Base-by-base conservation (phyloP, 53 echinoderm and acorn worm genomes). In the Zoroaster sp. region DNA sequence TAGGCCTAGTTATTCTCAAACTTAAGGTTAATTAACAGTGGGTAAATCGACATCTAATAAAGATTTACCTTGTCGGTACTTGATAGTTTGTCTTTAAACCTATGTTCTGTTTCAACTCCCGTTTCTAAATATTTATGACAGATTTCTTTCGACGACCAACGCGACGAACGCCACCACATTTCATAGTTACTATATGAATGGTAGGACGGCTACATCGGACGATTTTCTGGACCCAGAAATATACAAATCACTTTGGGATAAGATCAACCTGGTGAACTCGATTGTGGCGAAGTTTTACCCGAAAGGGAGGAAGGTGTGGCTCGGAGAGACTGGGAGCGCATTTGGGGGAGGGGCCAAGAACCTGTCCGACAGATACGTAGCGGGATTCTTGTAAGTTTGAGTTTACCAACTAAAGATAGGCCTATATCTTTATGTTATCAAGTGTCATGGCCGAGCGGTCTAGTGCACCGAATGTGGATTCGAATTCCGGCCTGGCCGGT, bases 301-400 rank as follows among this genome's bases (percentile, higher is more conserved):
- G 5, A 25, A 35, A 28, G 49, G 52, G 28, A 28, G 82, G 0
- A 43, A 31, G 32, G 53, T 80, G 35, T 89, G 90, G 90, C 20
- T 89, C 10, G 90, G 82, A 11, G 90, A 89, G 54, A 38, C 90
- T 1, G 69, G 80, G 17, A 72, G 70, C 13, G 82, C 70, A 17
- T 89, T 36, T 0, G 83, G 90, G 1, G 90, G 90, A 32, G 90
- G 90, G 13, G 72, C 81, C 2, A 52, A 59, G n/a, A 80, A 80
- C 33, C n/a, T 82, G 31, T 89, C 90, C 17, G 81, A 89, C 72
- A 80, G 71, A 72, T 89, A 80, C 41, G 90, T 59, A 20, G 90
- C 81, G 1, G 90, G 90, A 82, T 89, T 89, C 39, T 6, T 89
- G 90, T 89, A 36, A 68, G 89, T 88, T 28, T 38, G n/a, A n/a